Evolutionary conservation across 2,113 vertebrate genomes (phyloP).

Genomic region (Poicephalus gulielmi): DNA sequence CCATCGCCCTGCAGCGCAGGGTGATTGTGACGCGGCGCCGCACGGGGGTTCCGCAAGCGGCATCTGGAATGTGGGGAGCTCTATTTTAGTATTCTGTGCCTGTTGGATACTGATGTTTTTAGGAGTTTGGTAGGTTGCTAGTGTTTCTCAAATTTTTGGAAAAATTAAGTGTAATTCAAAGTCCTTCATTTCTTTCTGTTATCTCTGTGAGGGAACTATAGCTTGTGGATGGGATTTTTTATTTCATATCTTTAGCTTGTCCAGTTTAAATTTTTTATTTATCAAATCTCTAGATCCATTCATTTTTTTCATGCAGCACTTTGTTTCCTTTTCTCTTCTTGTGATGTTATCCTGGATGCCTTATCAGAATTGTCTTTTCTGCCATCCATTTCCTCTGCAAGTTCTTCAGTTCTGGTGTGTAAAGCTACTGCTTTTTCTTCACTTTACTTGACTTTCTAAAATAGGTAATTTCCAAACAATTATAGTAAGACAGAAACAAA

Average conservation of each 20-base stretch:
- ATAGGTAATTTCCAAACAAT: background rate
- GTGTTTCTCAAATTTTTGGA: background rate
- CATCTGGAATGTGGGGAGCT: no score
- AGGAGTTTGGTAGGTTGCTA: background rate
- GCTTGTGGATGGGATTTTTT: background rate
- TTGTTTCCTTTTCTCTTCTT: conserved; percentile 19
- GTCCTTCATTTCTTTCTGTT: background rate
- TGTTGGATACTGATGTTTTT: background rate
- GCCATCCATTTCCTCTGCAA: background rate
- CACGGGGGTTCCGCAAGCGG: no score
- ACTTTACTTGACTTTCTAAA: background rate
- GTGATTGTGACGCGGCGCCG: no score
- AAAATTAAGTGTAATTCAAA: background rate
- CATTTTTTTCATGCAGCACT: background rate
- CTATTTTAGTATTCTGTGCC: background rate
- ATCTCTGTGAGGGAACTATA: background rate
- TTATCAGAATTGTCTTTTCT: conserved; percentile 27
- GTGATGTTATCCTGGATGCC: background rate
- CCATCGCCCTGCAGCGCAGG: no score
- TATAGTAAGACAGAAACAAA: background rate
- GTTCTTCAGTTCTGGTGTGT: conserved; percentile 18
- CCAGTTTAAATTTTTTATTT: background rate
- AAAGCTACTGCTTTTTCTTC: conserved; percentile 28
- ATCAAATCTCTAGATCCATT: background rate
- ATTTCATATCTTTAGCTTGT: background rate